Evolutionary conservation across 2,113 vertebrate genomes (phyloP).

Genomic region (Rafetus swinhoei): DNA sequence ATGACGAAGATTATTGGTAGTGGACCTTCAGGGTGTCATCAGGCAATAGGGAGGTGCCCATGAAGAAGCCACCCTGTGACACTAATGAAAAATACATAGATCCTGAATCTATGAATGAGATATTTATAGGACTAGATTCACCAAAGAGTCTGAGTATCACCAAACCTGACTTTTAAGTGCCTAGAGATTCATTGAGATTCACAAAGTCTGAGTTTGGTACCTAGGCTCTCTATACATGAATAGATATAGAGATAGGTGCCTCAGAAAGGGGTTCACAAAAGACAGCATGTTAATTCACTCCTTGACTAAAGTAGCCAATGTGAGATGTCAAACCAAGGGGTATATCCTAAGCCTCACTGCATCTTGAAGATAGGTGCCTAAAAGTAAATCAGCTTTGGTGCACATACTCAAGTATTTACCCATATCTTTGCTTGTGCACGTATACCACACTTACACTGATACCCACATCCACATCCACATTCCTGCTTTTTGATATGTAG

Average conservation of each 20-base stretch:
- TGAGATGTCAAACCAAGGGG: not conserved
- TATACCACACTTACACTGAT: too few species aligned
- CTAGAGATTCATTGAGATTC: not conserved
- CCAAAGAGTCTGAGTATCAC: not conserved
- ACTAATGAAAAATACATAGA: not conserved
- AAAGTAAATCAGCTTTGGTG: not conserved
- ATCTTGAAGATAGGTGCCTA: not conserved
- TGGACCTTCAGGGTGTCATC: not conserved
- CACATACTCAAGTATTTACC: not conserved
- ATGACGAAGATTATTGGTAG: not conserved
- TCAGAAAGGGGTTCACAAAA: not conserved
- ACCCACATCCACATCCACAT: too few species aligned
- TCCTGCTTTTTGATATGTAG: too few species aligned
- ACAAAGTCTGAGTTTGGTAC: not conserved
- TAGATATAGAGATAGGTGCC: not conserved
- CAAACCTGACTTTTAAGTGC: not conserved
- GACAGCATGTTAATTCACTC: not conserved
- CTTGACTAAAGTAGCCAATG: not conserved
- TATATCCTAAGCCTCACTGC: not conserved
- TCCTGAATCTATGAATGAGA: rapidly evolving
- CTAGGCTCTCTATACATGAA: not conserved
- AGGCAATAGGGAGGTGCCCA: not conserved
- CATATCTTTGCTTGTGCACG: not conserved
- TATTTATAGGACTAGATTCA: not conserved
- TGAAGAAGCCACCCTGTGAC: not conserved